Percentiles rank a stretch among this genome's conserved stretches.
phyloP scores from a whole-genome alignment of 2,113 vertebrate genomes.

The Silurus glanis region DNA sequence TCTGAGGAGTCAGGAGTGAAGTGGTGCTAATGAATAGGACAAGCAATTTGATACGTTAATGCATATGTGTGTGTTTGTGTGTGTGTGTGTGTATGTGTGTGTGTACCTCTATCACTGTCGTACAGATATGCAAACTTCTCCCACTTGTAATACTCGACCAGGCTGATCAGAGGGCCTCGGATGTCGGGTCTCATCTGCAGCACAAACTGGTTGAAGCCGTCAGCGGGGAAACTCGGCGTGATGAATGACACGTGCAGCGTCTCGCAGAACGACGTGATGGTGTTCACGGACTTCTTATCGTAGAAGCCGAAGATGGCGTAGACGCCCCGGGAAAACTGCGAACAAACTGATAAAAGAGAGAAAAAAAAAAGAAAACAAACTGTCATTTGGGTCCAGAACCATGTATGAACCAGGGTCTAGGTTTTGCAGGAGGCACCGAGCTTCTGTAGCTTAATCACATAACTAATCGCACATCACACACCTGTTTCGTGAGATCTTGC shows the following conservation, averaged over 20 bases:
- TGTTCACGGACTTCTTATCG: constrained; percentile 99
- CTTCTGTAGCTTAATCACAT: too few species aligned
- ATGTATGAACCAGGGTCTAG: too few species aligned
- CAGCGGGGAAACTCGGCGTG: constrained; percentile 95
- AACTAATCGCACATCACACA: too few species aligned
- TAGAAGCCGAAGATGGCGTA: constrained; percentile 99
- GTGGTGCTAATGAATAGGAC: constrained; percentile 44
- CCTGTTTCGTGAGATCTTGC: too few species aligned
- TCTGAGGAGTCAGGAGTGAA: constrained; percentile 17
- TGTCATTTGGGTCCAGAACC: too few species aligned
- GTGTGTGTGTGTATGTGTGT: constrained; percentile 33
- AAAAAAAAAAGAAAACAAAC: not conserved
- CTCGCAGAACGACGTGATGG: constrained; percentile 96
- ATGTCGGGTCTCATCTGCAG: constrained; percentile 98
- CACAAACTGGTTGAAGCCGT: constrained; percentile 94
- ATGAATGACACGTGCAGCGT: constrained; percentile 97
- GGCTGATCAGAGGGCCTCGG: constrained; percentile 92
- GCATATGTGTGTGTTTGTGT: constrained; percentile 16
- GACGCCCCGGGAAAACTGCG: constrained; percentile 97
- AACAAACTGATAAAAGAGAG: constrained; percentile 81
- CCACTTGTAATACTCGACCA: constrained; percentile 98
- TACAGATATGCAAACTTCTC: constrained; percentile 96
- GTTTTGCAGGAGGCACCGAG: too few species aligned
- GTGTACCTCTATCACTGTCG: constrained; percentile 92
- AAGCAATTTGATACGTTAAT: constrained; percentile 26